Evolutionary conservation across 2,797 vertebrate species (phyloP), one percentile per base, ranked within the genome.

Genomic region (Oryzias sinensis): DNA sequence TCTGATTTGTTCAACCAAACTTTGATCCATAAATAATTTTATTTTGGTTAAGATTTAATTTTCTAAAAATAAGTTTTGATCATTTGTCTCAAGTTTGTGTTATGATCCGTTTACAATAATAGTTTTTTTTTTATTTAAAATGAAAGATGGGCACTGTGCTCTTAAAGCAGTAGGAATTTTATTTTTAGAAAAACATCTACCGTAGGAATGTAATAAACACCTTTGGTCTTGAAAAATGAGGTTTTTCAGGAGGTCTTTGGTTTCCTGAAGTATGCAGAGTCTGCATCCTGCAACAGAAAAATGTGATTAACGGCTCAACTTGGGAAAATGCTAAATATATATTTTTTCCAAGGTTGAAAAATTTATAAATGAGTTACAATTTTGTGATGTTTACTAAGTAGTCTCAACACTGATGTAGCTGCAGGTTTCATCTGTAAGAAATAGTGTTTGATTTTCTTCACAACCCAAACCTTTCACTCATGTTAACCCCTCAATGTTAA

Each of bases 251-350:
- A 70, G 27, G 64, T 77, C 78, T 92, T 93, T 37, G 73, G 80
- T 77, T 94, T 96, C 22, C 79, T 93, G 80, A 93, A 94, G 45
- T 94, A 96, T 20, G 92, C 88, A 15, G 80, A 74, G 80, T 97
- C 96, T 22, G 94, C 94, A 49, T 97, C 95, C 96, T 97, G 77
- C 13, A 83, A 88, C 55, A 83, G 54, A 65, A 83, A 82, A 81
- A 6, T 0, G 1, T 0, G 15, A 6, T 3, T 24, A 43, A 82
- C 52, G 77, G 46, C 8, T 13, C 22, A 37, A 18, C 24, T 29
- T 54, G 54, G 16, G 4, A 59, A 5, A 29, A n/a, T 5, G 11
- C 20, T 33, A 52, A 56, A 62, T 48, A 0, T 17, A 42, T 62
- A 61, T 44, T 46, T 56, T 53, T 62, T 18, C 1, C 13, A 29